phyloP scores from a whole-genome alignment of 53 echinoderm and acorn worm genomes.

The Holothuria scabra region DNA sequence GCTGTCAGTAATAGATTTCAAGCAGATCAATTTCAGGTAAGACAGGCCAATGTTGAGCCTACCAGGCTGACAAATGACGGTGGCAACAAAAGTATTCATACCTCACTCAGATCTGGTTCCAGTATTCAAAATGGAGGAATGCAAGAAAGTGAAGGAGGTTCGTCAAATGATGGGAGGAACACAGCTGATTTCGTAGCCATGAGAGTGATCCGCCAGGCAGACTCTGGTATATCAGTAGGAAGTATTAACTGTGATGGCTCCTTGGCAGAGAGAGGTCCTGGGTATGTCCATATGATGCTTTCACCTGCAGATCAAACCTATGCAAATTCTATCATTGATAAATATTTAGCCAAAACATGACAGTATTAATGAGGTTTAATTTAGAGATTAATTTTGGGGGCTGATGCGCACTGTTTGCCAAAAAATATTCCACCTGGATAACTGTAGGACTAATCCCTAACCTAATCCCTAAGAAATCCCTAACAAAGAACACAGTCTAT shows the following conservation, averaged over 20 bases:
- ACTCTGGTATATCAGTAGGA: conserved; percentile 50
- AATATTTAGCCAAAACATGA: conserved; percentile 63
- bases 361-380: too few species aligned
- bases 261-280: not conserved
- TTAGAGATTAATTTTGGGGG: too few species aligned
- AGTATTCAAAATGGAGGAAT: not conserved
- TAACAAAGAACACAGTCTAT: too few species aligned
- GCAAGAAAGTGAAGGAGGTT: not conserved
- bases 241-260: conserved; percentile 33
- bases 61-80: not conserved
- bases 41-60: too few species aligned
- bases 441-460: too few species aligned
- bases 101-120: not conserved
- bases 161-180: not conserved
- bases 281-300: conserved; percentile 71
- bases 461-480: too few species aligned
- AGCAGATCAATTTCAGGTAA: not conserved
- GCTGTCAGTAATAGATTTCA: not conserved
- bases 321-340: conserved; percentile 93
- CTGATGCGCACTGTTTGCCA: too few species aligned
- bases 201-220: conserved; percentile 48
- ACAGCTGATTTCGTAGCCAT: conserved; percentile 33
- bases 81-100: not conserved
- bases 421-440: too few species aligned
- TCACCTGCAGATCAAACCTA: conserved; percentile 76